A percentile compares a stretch with the other conserved stretches of the same genome.
These are phyloP conservation scores for Tetrapedia diversipes DNA, from an alignment of 2,888 invertebrate genomes.

Conservation along the genomic window DNA sequence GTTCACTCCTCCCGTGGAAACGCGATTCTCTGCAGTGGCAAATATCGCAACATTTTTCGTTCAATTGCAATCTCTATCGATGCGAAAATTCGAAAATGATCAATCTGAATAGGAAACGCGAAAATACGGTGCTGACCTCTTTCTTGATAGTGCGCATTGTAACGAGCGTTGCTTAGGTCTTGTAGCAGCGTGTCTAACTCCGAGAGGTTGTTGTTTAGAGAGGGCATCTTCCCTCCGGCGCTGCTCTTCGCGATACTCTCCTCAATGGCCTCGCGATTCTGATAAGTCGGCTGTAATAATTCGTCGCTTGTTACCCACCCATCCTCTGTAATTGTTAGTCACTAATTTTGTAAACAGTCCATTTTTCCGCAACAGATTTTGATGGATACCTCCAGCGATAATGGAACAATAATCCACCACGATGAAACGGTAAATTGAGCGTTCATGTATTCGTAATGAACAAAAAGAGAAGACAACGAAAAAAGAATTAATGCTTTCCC, in stretches of 20 bases:
- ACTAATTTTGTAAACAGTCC: not conserved
- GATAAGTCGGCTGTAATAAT: constrained; percentile 87
- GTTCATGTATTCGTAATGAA: not conserved
- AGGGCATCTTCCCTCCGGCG: constrained; percentile 82
- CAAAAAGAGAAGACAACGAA: not conserved
- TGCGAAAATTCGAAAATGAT: not conserved
- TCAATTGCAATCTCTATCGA: too few relatives aligned
- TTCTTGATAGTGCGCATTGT: constrained; percentile 82
- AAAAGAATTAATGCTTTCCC: not conserved
- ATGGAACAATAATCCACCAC: not conserved
- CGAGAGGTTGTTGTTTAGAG: constrained; percentile 90
- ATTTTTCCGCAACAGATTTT: not conserved
- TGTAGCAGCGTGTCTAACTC: constrained; percentile 96
- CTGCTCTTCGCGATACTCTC: constrained; percentile 83
- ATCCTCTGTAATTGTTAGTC: not conserved
- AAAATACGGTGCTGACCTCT: constrained; percentile 80
- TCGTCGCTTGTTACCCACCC: not conserved
- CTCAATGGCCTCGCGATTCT: constrained; percentile 84
- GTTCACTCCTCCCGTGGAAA: constrained; percentile 69
- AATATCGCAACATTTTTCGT: too few relatives aligned
- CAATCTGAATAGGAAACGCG: not conserved
- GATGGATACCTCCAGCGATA: not conserved
- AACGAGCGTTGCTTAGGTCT: constrained; percentile 93
- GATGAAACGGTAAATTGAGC: constrained; percentile 10
- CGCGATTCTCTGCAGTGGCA: constrained; percentile 72